These are phyloP conservation scores for Meloidogyne exigua DNA, from an alignment of 1,140 invertebrate genomes.

Conservation along the genomic window DNA sequence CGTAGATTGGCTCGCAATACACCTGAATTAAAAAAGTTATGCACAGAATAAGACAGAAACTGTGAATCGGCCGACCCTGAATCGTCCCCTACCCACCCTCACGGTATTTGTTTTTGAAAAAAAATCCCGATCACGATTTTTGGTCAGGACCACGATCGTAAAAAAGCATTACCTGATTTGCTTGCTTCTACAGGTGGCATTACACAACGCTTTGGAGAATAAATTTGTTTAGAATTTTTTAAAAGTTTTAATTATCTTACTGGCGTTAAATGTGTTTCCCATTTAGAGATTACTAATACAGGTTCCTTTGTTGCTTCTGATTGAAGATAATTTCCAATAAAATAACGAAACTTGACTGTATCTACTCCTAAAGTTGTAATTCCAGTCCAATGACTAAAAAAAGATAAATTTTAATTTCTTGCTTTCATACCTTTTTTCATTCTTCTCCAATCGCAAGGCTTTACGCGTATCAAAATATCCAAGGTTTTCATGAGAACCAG, in stretches of 20 bases:
- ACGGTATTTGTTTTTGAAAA: too few relatives aligned
- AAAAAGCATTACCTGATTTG: too few relatives aligned
- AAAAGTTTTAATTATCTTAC: background rate
- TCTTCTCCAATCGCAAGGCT: slow-evolving; percentile 34
- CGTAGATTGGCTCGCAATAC: slow-evolving; percentile 56
- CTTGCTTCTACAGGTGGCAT: slow-evolving; percentile 51
- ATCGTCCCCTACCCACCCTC: too few relatives aligned
- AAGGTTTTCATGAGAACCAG: slow-evolving; percentile 40
- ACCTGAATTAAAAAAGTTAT: too few relatives aligned
- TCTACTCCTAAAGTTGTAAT: slow-evolving; percentile 40
- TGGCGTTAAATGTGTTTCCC: slow-evolving; percentile 60
- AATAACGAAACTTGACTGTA: slow-evolving; percentile 61
- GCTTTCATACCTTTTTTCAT: slow-evolving; percentile 43
- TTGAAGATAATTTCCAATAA: slow-evolving; percentile 59
- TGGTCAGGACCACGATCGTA: too few relatives aligned
- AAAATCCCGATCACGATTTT: too few relatives aligned
- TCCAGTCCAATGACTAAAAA: slow-evolving; percentile 44
- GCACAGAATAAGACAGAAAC: too few relatives aligned
- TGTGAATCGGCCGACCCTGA: too few relatives aligned
- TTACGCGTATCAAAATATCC: slow-evolving; percentile 45
- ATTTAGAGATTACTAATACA: slow-evolving; percentile 51
- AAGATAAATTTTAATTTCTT: slow-evolving; percentile 11
- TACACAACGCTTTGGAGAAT: slow-evolving; percentile 36
- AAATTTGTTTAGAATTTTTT: background rate
- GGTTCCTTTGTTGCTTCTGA: slow-evolving; percentile 42